A percentile compares a stretch with the other conserved stretches of the same genome.
These are phyloP conservation scores for Drosophila limbata DNA, from an alignment of 2,888 invertebrate species.

Conservation along the genomic window DNA sequence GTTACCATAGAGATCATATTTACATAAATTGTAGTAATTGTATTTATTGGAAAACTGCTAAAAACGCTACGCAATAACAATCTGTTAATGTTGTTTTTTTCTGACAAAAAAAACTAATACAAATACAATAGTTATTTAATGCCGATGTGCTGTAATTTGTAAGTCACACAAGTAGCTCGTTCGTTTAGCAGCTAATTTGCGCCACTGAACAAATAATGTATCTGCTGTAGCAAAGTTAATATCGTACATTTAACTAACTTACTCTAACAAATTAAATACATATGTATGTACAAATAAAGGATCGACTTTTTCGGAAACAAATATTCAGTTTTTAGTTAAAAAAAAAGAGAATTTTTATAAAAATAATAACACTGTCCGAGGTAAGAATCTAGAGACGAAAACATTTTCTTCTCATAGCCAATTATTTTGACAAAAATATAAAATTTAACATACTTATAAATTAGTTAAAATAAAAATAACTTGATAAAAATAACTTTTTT, in stretches of 20 bases:
- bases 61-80: constrained; percentile 32
- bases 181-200: constrained; percentile 22
- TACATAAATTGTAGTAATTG: constrained; percentile 40
- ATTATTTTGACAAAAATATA: too few species aligned
- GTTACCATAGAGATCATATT: constrained; percentile 38
- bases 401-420: too few species aligned
- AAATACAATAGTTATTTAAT: constrained; percentile 24
- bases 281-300: constrained; percentile 26
- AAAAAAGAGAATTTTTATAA: too few species aligned
- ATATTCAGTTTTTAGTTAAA: too few species aligned
- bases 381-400: too few species aligned
- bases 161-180: constrained; percentile 32
- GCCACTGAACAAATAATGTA: constrained; percentile 41
- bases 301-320: not conserved
- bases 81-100: constrained; percentile 35
- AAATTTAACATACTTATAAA: too few species aligned
- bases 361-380: too few species aligned
- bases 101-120: constrained; percentile 6
- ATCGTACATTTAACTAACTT: constrained; percentile 32
- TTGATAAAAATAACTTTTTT: too few species aligned
- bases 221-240: constrained; percentile 46
- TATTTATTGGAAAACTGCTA: constrained; percentile 52
- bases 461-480: too few species aligned
- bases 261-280: constrained; percentile 44
- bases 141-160: constrained; percentile 29